Evolutionary conservation across 2,888 invertebrate species (phyloP), one percentile per base, ranked within the genome.

Genomic region (Silvanus unidentatus): DNA sequence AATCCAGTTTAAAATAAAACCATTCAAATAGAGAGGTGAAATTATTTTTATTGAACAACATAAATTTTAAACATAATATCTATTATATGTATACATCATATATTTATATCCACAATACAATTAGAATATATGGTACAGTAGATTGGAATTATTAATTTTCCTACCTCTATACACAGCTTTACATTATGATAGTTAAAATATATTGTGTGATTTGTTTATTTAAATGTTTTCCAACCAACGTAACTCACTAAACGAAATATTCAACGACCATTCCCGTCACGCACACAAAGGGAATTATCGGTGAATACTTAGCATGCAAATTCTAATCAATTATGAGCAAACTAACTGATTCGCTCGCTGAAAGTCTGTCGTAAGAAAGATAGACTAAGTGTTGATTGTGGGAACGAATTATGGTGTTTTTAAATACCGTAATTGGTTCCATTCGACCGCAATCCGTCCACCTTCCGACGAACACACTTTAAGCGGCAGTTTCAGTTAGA

Each of bases 41-140:
- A 67, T 67, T 59, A 66, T 62, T 62, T 69, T 68, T 65, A 60
- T 65, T 64, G 60, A 65, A 63, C 62, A 66, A 66, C 66, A 67
- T 64, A 66, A 65, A 64, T 57, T 58, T 55, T 61, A 60, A 64
- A 66, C 63, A 66, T 57, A 64, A 66, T 55, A 59, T 55, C 55
- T 58, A 62, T n/a, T n/a, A n/a, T 59, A 52, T 52, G 52, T 67
- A 66, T 60, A 63, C 64, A 63, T 63, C 59, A 65, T 36, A 38
- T 49, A 49, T 36, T 44, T 40, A 40, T 36, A 30, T 50, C 43
- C 62, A 67, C 65, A 67, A 65, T 63, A 66, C 65, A 66, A 67
- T 59, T 58, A 64, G 62, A 63, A 60, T 65, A 69, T 37, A 68
- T 66, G 62, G 59, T 69, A 70, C 67, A 69, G 61, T 66, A 68